phyloP scores from a whole-genome alignment of 2,888 invertebrate species.

The Nemotelus nigrinus region DNA sequence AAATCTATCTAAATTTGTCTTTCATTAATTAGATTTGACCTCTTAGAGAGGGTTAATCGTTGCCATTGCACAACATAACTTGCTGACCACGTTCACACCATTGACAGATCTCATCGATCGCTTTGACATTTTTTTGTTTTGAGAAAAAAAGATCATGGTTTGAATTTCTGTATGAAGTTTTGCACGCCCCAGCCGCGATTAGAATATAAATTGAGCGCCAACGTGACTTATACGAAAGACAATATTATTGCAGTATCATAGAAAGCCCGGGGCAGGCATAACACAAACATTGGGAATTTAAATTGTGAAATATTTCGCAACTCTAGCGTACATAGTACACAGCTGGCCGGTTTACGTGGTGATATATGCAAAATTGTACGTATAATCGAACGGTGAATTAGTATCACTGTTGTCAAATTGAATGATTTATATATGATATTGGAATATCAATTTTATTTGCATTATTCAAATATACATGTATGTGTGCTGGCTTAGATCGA shows the following conservation, averaged over 20 bases:
- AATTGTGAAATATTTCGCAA: constrained; percentile 26
- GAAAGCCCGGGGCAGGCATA: too few species aligned
- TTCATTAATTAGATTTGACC: too few species aligned
- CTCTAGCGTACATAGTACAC: background rate
- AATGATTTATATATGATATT: background rate
- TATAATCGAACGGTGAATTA: background rate
- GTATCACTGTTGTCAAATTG: constrained; percentile 4
- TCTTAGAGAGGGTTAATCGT: too few species aligned
- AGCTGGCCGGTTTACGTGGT: background rate
- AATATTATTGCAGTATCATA: background rate
- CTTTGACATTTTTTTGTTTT: constrained; percentile 35
- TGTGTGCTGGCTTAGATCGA: too few species aligned
- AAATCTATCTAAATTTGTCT: too few species aligned
- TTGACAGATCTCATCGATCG: constrained; percentile 36
- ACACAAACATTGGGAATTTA: background rate
- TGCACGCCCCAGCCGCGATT: constrained; percentile 17
- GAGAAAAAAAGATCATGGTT: constrained; percentile 12
- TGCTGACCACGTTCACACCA: constrained; percentile 19
- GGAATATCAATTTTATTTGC: background rate
- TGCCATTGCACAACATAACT: background rate
- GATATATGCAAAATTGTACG: too few species aligned
- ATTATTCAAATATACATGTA: background rate
- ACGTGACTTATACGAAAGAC: constrained; percentile 22
- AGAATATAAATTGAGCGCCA: constrained; percentile 19
- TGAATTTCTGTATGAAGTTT: constrained; percentile 19